Conservation (phyloP, 2,888 invertebrate genomes). For the Choreutis nemorana region DNA sequence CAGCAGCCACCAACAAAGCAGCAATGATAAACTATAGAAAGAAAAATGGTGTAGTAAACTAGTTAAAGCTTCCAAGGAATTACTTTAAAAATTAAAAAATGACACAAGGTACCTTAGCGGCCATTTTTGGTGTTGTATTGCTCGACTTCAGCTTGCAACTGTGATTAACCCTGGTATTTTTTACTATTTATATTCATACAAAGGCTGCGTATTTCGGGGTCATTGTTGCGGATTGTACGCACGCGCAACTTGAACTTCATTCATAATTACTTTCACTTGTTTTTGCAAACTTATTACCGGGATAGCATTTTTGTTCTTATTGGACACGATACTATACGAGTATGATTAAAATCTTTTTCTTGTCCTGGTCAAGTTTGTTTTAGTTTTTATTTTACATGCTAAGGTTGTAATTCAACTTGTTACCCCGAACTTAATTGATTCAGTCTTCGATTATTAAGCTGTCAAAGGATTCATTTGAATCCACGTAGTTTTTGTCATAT, state of each 20-base stretch:
- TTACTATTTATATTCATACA: slow-evolving; percentile 38
- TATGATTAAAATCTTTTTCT: too few relatives aligned
- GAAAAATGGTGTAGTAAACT: too few relatives aligned
- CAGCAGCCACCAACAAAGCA: slow-evolving; percentile 20
- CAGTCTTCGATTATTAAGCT: too few relatives aligned
- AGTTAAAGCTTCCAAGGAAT: too few relatives aligned
- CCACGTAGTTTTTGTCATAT: too few relatives aligned
- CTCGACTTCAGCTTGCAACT: slow-evolving; percentile 27
- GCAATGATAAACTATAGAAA: slow-evolving; percentile 20
- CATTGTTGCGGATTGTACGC: slow-evolving; percentile 19
- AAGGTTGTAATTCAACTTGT: too few relatives aligned
- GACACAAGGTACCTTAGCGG: slow-evolving; percentile 29
- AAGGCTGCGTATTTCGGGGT: slow-evolving; percentile 31
- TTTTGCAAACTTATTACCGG: neutral
- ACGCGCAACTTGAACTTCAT: neutral
- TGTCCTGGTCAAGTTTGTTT: too few relatives aligned
- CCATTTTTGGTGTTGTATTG: slow-evolving; percentile 25
- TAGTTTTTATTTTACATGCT: too few relatives aligned
- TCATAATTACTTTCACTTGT: neutral
- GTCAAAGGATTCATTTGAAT: too few relatives aligned
- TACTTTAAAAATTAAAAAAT: neutral
- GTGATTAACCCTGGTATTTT: slow-evolving; percentile 22
- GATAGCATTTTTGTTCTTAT: too few relatives aligned
- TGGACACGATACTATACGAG: too few relatives aligned
- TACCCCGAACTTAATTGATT: too few relatives aligned